Conservation (phyloP, 2,888 invertebrate species). For the Apoderus coryli region DNA sequence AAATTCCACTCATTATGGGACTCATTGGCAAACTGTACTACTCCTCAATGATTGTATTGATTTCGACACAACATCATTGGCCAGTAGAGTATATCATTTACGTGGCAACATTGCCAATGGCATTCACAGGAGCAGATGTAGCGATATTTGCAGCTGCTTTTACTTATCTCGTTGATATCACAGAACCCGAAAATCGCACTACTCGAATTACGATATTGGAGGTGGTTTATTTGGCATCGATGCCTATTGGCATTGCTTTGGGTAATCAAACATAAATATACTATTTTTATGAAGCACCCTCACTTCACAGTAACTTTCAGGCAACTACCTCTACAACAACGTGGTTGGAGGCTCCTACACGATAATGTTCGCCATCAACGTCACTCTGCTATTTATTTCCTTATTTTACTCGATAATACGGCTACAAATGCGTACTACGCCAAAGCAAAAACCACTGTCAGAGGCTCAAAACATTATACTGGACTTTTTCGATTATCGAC, state of each 20-base stretch:
- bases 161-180: conserved; percentile 67
- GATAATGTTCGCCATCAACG: conserved; percentile 59
- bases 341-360: conserved; percentile 47
- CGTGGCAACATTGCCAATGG: conserved; percentile 61
- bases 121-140: conserved; percentile 62
- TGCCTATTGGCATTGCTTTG: conserved; percentile 67
- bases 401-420: conserved; percentile 49
- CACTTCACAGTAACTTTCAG: too few relatives aligned
- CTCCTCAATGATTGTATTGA: conserved; percentile 59
- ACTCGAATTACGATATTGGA: conserved; percentile 70
- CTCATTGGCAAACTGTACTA: conserved; percentile 60
- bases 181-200: conserved; percentile 54
- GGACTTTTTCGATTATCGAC: conserved; percentile 60
- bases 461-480: conserved; percentile 39
- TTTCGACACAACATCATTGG: conserved; percentile 44
- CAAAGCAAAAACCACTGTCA: conserved; percentile 44
- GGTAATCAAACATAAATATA: conserved; percentile 38
- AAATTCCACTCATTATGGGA: conserved; percentile 57
- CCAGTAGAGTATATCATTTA: conserved; percentile 60
- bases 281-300: too few relatives aligned
- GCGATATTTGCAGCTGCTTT: conserved; percentile 69
- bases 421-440: conserved; percentile 56
- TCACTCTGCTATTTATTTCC: conserved; percentile 42
- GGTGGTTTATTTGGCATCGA: conserved; percentile 64
- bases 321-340: conserved; percentile 41